phyloP scores from a whole-genome alignment of 1,140 invertebrate species.

The Tyrophagus putrescentiae region DNA sequence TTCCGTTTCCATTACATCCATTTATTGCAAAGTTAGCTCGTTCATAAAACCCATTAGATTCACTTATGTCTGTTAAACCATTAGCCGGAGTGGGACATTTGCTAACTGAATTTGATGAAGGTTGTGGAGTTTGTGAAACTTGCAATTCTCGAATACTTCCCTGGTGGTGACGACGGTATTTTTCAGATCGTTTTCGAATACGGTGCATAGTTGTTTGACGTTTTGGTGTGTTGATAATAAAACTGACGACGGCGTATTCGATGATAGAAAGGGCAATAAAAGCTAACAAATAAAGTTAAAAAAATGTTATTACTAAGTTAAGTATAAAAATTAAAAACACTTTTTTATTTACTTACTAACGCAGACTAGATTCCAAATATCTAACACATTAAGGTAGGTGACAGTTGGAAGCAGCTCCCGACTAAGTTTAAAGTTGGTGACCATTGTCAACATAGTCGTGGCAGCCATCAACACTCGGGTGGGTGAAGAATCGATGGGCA shows the following conservation, averaged over 20 bases:
- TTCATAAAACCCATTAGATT: too few species aligned
- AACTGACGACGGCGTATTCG: constrained; percentile 76
- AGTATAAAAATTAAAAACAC: too few species aligned
- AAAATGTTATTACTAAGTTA: too few species aligned
- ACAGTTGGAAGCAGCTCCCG: neutral
- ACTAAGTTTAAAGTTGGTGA: constrained; percentile 22
- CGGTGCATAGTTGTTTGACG: constrained; percentile 24
- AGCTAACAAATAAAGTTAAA: too few species aligned
- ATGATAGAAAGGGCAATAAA: constrained; percentile 72
- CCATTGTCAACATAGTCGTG: constrained; percentile 34
- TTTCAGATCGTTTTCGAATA: neutral
- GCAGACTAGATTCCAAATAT: constrained; percentile 24
- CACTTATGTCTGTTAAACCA: too few species aligned
- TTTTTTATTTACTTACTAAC: too few species aligned
- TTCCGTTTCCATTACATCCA: too few species aligned
- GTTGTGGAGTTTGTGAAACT: too few species aligned
- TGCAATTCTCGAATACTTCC: neutral
- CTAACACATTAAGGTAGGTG: constrained; percentile 21
- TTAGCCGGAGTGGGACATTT: neutral
- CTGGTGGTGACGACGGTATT: neutral
- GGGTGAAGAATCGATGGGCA: constrained; percentile 28
- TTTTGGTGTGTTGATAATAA: constrained; percentile 38
- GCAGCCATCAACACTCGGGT: constrained; percentile 32
- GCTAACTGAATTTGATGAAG: neutral
- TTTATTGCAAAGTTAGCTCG: too few species aligned